These are phyloP conservation scores for Anhinga rufa DNA, from an alignment of 2,113 vertebrate species.

Conservation along the genomic window DNA sequence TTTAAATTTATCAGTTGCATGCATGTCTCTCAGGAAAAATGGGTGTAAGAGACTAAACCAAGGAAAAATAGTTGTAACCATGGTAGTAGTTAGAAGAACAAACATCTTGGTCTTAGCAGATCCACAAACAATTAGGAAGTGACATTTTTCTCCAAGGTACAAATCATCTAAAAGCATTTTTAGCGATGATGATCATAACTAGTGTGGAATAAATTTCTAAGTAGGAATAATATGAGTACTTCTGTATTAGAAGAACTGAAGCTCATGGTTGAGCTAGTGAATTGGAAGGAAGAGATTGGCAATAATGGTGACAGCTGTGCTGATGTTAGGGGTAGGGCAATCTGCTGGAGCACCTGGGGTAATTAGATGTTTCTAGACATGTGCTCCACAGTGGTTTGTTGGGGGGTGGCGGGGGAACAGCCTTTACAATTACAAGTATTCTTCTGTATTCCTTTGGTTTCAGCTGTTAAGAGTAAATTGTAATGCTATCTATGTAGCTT, in stretches of 20 bases:
- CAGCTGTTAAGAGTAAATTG: not conserved
- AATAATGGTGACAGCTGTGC: not conserved
- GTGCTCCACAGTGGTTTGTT: not conserved
- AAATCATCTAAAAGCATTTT: not conserved
- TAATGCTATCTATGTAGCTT: not conserved
- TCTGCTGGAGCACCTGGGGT: not conserved
- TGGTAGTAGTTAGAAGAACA: not conserved
- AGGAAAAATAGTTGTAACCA: not conserved
- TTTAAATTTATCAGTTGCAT: not conserved
- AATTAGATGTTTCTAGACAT: not conserved
- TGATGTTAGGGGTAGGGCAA: not conserved
- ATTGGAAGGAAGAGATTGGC: not conserved
- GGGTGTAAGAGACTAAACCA: not conserved
- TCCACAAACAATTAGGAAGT: not conserved
- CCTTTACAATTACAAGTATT: not conserved
- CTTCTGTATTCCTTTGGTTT: not conserved
- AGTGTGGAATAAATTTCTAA: not conserved
- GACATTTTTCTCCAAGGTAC: not conserved
- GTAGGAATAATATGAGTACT: not conserved
- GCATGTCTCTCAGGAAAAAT: not conserved
- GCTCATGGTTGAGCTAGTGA: not conserved
- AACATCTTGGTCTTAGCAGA: not conserved
- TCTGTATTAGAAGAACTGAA: not conserved
- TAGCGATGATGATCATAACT: not conserved
- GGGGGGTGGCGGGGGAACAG: not conserved